These are phyloP conservation scores for Holothuria scabra DNA, from an alignment of 53 echinoderm and acorn worm genomes.

Conservation along the genomic window DNA sequence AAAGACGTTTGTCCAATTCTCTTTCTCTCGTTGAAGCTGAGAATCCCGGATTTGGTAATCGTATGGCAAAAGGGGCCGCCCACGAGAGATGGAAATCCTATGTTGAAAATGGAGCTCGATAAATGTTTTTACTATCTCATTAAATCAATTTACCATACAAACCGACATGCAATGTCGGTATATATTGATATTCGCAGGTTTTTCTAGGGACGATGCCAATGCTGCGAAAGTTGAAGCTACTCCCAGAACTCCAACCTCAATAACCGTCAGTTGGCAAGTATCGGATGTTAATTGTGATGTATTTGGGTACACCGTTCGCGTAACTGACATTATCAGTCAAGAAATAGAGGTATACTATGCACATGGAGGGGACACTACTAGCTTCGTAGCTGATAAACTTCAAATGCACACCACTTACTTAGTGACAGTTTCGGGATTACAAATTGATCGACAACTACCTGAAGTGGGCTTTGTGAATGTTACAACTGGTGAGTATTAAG, in stretches of 20 bases:
- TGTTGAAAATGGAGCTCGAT: no score
- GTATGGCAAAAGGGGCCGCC: no score
- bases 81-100: no score
- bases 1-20: no score
- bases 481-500: constrained; percentile 57
- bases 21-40: no score
- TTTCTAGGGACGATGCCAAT: constrained; percentile 55
- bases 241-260: constrained; percentile 44
- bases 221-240: constrained; percentile 54
- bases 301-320: constrained; percentile 63
- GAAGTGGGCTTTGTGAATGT: constrained; percentile 58
- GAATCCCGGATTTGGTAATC: no score
- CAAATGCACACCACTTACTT: constrained; percentile 49
- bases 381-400: constrained; percentile 37
- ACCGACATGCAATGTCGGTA: no score
- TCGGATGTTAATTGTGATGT: constrained; percentile 81
- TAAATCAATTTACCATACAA: no score
- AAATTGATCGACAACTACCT: constrained; percentile 56
- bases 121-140: no score
- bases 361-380: constrained; percentile 56
- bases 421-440: constrained; percentile 60
- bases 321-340: not conserved
- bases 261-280: constrained; percentile 69
- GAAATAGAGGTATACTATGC: constrained; percentile 14
- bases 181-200: constrained; percentile 6